A percentile compares a stretch with the other conserved stretches of the same genome.
Evolutionary conservation across 2,797 vertebrate species (phyloP).

Genomic region (Pterois miles): DNA sequence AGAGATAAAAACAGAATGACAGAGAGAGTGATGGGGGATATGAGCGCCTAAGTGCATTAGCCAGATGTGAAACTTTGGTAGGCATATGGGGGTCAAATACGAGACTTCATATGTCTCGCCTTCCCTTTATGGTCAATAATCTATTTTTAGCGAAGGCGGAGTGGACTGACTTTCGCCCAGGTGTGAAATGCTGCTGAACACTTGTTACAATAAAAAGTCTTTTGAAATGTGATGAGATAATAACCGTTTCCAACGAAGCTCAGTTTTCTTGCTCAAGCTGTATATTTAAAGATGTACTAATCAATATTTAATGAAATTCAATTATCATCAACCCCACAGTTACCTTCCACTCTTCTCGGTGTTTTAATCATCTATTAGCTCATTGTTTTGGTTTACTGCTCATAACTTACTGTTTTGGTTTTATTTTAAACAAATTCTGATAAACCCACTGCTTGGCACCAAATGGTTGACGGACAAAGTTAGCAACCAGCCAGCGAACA

Average conservation of each 20-base stretch:
- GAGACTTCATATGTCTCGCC: neutral
- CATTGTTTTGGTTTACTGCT: neutral
- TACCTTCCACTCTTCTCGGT: neutral
- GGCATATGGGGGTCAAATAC: conserved; percentile 10
- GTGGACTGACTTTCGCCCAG: neutral
- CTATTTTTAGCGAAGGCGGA: neutral
- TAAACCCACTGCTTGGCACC: neutral
- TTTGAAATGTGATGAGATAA: conserved; percentile 22
- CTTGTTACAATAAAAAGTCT: conserved; percentile 6
- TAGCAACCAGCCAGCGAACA: neutral
- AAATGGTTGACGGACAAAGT: neutral
- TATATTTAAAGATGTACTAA: neutral
- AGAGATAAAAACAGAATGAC: conserved; percentile 26
- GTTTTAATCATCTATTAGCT: neutral
- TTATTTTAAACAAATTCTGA: neutral
- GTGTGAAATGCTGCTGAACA: conserved; percentile 1
- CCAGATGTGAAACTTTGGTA: conserved; percentile 5
- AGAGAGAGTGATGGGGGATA: conserved; percentile 9
- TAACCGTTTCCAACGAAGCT: neutral
- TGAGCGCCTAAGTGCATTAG: conserved; percentile 1
- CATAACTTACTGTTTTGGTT: neutral
- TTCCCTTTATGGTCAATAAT: conserved; percentile 20
- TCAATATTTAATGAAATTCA: neutral
- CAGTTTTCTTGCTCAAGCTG: neutral
- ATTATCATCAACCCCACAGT: neutral